A percentile compares a stretch with the other conserved stretches of the same genome.
Evolutionary conservation across 2,113 vertebrate genomes (phyloP).

Genomic region (Ellobius talpinus): DNA sequence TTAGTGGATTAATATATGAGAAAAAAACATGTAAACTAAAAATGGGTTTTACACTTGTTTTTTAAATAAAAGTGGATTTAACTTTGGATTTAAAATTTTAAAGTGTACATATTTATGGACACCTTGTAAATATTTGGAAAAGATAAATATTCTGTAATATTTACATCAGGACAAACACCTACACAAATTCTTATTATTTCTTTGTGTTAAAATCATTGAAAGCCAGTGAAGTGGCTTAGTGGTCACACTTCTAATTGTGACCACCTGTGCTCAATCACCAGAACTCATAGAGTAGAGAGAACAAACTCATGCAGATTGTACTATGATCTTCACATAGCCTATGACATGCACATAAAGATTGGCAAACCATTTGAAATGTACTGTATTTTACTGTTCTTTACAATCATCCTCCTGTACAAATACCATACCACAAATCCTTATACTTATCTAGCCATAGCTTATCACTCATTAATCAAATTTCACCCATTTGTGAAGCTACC

Average conservation of each 20-base stretch:
- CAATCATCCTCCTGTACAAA: not conserved
- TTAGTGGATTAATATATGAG: no score
- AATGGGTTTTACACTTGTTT: no score
- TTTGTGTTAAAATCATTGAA: no score
- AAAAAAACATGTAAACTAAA: no score
- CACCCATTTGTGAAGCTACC: not conserved
- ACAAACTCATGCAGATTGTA: no score
- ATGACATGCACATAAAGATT: no score
- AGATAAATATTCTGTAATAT: not conserved
- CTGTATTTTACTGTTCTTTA: not conserved
- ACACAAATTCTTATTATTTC: not conserved
- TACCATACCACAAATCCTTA: not conserved
- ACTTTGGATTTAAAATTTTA: no score
- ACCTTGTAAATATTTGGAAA: not conserved
- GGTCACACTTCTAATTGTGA: not conserved
- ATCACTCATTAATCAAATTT: not conserved
- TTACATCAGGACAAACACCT: not conserved
- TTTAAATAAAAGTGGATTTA: no score
- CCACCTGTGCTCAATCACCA: not conserved
- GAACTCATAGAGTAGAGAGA: no score
- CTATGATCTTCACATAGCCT: no score
- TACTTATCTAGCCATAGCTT: not conserved
- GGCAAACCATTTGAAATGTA: not conserved
- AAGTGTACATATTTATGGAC: not conserved
- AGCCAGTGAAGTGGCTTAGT: not conserved